phyloP scores from a whole-genome alignment of 2,888 invertebrate species.

The Litoditis marina region DNA sequence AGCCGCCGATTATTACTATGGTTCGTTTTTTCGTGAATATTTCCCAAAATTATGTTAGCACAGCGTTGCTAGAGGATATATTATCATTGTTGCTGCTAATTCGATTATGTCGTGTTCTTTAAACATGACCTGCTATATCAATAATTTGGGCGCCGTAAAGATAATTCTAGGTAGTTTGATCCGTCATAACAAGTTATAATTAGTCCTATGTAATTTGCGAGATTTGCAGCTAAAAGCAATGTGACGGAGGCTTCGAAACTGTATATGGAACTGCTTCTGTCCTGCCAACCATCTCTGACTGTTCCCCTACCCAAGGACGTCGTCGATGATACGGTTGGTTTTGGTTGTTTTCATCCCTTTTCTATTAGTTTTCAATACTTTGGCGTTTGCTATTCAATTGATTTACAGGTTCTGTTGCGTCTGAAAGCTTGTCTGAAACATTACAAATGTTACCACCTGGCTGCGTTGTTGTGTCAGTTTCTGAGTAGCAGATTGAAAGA shows the following conservation, averaged over 20 bases:
- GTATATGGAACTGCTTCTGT: slow-evolving; percentile 11
- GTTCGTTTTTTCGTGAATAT: background rate
- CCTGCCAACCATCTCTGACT: background rate
- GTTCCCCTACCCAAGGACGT: slow-evolving; percentile 11
- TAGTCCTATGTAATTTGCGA: background rate
- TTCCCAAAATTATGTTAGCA: too few species aligned
- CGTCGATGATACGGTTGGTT: slow-evolving; percentile 11
- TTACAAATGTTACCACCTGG: slow-evolving; percentile 4
- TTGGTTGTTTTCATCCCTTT: background rate
- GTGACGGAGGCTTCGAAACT: slow-evolving; percentile 6
- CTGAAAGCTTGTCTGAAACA: slow-evolving; percentile 10
- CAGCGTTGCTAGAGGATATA: too few species aligned
- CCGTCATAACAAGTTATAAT: too few species aligned
- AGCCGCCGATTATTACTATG: slow-evolving; percentile 15
- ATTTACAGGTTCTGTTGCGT: slow-evolving; percentile 15
- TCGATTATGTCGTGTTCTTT: too few species aligned
- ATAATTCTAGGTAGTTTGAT: too few species aligned
- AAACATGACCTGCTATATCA: too few species aligned
- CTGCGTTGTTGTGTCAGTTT: slow-evolving; percentile 12
- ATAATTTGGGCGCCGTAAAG: too few species aligned
- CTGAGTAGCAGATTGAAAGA: background rate
- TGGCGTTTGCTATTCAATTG: background rate
- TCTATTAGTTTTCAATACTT: background rate
- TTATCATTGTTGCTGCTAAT: too few species aligned
- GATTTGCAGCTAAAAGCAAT: slow-evolving; percentile 8